Conservation (phyloP, 2,797 vertebrate genomes). For the Adrianichthys oophorus region DNA sequence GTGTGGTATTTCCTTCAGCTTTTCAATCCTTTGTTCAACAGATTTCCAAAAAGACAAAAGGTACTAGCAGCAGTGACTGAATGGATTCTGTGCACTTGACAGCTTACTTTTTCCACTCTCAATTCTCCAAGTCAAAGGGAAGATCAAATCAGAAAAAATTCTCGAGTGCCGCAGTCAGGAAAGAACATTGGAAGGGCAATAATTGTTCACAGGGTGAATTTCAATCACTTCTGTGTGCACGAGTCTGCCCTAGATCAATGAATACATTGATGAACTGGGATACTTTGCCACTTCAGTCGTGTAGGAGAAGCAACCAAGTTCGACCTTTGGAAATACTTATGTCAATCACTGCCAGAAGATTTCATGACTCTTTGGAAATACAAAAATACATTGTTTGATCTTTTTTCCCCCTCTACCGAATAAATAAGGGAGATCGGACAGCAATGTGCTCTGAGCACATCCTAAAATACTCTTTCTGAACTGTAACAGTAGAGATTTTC, state of each 20-base stretch:
- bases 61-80: slow-evolving; percentile 27
- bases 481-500: slow-evolving; percentile 1
- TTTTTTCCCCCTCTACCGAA: not conserved
- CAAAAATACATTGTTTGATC: not conserved
- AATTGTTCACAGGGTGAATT: slow-evolving; percentile 37
- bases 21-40: slow-evolving; percentile 23
- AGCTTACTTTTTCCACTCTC: slow-evolving; percentile 26
- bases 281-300: slow-evolving; percentile 15
- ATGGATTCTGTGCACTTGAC: slow-evolving; percentile 24
- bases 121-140: slow-evolving; percentile 26
- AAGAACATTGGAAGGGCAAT: slow-evolving; percentile 24
- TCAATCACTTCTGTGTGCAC: slow-evolving; percentile 31
- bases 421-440: not conserved
- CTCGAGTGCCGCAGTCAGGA: slow-evolving; percentile 21
- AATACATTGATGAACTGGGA: slow-evolving; percentile 26
- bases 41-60: slow-evolving; percentile 10
- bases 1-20: not conserved
- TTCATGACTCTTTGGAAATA: slow-evolving; percentile 1
- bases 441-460: slow-evolving; percentile 10
- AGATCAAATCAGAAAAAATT: slow-evolving; percentile 33
- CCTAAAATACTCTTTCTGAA: slow-evolving; percentile 1
- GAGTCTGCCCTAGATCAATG: slow-evolving; percentile 30
- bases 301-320: slow-evolving; percentile 5
- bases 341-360: slow-evolving; percentile 17
- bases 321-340: slow-evolving; percentile 11